phyloP scores from a whole-genome alignment of 2,888 invertebrate species.

The Andrena bucephala region DNA sequence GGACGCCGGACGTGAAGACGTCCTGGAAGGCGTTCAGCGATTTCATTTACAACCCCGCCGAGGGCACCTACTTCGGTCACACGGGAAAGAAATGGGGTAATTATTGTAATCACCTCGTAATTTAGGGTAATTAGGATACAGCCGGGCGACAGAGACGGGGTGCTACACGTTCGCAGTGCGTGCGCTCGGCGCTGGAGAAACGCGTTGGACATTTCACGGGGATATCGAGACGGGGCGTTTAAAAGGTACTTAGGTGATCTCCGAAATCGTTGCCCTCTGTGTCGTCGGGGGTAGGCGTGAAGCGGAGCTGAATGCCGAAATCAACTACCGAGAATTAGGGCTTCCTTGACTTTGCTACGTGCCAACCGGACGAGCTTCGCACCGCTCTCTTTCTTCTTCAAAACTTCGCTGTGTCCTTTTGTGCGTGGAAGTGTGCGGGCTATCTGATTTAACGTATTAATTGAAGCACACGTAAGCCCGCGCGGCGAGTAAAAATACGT shows the following conservation, averaged over 20 bases:
- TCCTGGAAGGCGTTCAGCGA: conserved; percentile 78
- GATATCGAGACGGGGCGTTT: neutral
- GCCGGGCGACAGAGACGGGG: neutral
- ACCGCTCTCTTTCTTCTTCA: neutral
- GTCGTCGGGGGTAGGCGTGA: conserved; percentile 17
- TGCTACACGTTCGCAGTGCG: neutral
- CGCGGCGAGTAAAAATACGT: neutral
- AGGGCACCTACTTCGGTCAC: conserved; percentile 88
- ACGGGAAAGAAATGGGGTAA: conserved; percentile 89
- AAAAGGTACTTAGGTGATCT: neutral
- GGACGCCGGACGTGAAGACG: conserved; percentile 74
- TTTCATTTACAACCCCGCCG: conserved; percentile 86
- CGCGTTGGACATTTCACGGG: neutral
- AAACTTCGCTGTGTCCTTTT: neutral
- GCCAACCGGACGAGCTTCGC: conserved; percentile 14
- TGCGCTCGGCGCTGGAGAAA: neutral
- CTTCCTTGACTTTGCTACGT: conserved; percentile 28
- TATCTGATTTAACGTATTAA: neutral
- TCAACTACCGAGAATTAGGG: conserved; percentile 31
- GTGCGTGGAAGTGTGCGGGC: neutral
- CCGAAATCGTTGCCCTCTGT: conserved; percentile 7
- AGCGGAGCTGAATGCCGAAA: conserved; percentile 24
- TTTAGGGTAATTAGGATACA: neutral
- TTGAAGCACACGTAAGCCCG: neutral
- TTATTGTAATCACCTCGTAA: neutral